Conservation (phyloP, 1,140 invertebrate species). For the Meloidogyne chitwoodi region DNA sequence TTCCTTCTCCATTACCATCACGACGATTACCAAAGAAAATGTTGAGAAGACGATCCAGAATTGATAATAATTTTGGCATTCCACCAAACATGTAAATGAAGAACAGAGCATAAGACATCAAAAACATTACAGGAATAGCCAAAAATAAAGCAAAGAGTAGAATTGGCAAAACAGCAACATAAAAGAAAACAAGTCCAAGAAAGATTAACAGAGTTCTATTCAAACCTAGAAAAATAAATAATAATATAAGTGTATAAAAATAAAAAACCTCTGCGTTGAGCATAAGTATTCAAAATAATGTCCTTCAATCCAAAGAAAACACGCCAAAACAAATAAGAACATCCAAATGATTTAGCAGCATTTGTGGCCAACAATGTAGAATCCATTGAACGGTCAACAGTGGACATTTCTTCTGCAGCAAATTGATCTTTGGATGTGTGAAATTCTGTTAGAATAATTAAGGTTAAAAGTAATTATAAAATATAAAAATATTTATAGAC, state of each 20-base stretch:
- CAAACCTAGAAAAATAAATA: neutral
- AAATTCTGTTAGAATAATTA: neutral
- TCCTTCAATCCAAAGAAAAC: neutral
- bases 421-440: neutral
- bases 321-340: neutral
- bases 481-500: too few species aligned
- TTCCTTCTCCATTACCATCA: too few species aligned
- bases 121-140: neutral
- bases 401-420: neutral
- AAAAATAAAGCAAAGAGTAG: neutral
- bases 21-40: too few species aligned
- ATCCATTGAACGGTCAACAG: neutral
- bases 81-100: too few species aligned
- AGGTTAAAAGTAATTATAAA: too few species aligned
- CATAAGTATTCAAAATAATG: neutral
- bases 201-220: neutral
- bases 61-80: too few species aligned
- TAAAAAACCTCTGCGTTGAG: neutral
- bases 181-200: neutral
- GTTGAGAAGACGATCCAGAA: too few species aligned
- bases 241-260: neutral
- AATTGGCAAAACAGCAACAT: neutral
- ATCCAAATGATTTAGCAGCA: neutral
- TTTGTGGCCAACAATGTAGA: neutral
- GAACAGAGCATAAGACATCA: too few species aligned